Evolutionary conservation across 2,888 invertebrate genomes (phyloP), one percentile per base, ranked within the genome.

Genomic region (Ichneumoninae sp.): DNA sequence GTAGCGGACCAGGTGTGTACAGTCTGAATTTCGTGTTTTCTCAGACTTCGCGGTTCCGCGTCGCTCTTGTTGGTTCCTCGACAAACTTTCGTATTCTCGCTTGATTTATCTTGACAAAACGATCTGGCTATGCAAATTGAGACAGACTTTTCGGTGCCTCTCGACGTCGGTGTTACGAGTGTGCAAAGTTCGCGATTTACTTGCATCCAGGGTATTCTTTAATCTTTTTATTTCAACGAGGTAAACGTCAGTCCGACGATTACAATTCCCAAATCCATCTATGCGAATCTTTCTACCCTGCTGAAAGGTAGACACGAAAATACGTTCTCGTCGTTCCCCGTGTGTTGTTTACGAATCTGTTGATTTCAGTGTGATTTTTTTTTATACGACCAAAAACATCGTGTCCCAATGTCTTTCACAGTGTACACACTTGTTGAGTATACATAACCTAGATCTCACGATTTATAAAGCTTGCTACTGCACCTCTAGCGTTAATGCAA

Each of bases 21-120:
- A 52, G 52, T 52, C 26, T 52, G 76, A 54, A 79, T 75, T 76
- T 71, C 66, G 75, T 76, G 57, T 76, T 78, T 76, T 80, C 68
- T 44, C 68, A 60, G 68, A 40, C 40, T 76, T 60, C 47, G 52
- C 7, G n/a, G 44, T 47, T 30, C 62, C 47, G 16, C 22, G 50
- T 40, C 36, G 44, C 10, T 19, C 65, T 0, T n/a, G 57, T 30
- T 26, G 40, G 22, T 33, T 65, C 52, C 16, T 26, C 74, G n/a
- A 65, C 26, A 65, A 40, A 30, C 13, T 50, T 44, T 69, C 47
- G 26, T 69, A 30, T 68, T 33, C 22, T 36, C 50, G 13, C 30
- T 26, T 7, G 33, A 54, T 52, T 74, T 70, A 71, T 70, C 26
- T 40, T 4, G 44, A 19, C 50, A 68, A 33, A 40, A 13, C 8